Conservation (phyloP, 2,797 vertebrate genomes). For the Sebastiscus albofasciatus region DNA sequence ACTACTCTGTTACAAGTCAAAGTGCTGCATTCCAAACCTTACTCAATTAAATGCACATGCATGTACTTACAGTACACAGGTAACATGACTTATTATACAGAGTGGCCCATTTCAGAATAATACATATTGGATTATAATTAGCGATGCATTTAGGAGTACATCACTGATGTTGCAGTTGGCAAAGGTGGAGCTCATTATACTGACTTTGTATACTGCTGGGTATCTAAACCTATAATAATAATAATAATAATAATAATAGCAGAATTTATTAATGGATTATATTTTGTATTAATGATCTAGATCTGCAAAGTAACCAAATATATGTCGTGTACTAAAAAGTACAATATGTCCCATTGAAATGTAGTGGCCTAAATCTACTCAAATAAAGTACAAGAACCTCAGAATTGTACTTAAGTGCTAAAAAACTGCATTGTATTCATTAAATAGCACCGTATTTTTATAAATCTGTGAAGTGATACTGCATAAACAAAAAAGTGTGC, state of each 20-base stretch:
- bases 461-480: no score
- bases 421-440: background rate
- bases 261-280: background rate
- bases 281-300: background rate
- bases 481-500: background rate
- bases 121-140: background rate
- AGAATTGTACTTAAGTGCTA: background rate
- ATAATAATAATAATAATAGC: background rate
- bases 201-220: no score
- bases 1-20: no score
- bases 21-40: no score
- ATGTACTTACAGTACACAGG: no score
- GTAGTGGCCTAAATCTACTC: no score
- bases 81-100: no score
- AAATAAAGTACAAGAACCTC: background rate
- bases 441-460: fast-evolving
- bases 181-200: background rate
- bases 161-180: background rate
- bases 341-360: background rate
- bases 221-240: background rate
- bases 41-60: no score
- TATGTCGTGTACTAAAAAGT: background rate
- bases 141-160: background rate
- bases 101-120: no score
- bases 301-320: background rate